Evolutionary conservation across 2,113 vertebrate genomes (phyloP), one percentile per base, ranked within the genome.

Genomic region (Phaetusa simplex): DNA sequence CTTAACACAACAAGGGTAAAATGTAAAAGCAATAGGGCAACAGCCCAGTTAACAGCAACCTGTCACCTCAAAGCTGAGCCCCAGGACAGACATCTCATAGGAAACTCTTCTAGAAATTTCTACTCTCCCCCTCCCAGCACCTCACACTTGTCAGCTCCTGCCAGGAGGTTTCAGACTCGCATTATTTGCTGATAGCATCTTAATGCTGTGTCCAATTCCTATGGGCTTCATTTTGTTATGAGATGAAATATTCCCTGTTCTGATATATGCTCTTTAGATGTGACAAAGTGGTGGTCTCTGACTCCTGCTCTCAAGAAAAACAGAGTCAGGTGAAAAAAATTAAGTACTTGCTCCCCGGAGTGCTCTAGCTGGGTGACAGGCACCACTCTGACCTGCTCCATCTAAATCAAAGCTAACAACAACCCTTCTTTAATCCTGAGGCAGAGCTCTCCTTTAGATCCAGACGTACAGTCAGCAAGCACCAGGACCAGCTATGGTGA

Each of bases 181-280:
- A 2, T 5, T 62, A 0, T 13, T 62, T 55, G 34, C 58, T 7
- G 27, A 3, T 14, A 61, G 43, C 11, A 13, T 12, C 45, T 24
- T 32, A 32, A 23, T 16, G 21, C 59, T 14, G 40, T 11, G 8
- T 6, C 45, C 65, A 6, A 3, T 20, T 42, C 13, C 65, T 71
- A 8, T 4, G 5, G 32, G 26, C 26, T 55, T 24, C 8, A 0
- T 26, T 55, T 11, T 11, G 21, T 21, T 72, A 2, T 9, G 6
- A 70, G 5, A 8, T 2, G 82, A 52, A 82, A n/a, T 36, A 43
- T 34, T 29, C 29, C n/a, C 43, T 43, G 32, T 23, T 70, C 45
- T 40, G 15, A 11, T 8, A n/a, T 0, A 16, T 5, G n/a, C 43
- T 43, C 43, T 6, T 34, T 2, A 5, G 49, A 21, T 0, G 1